phyloP scores from a whole-genome alignment of 2,888 invertebrate species.

The Harpagoxenus sublaevis region DNA sequence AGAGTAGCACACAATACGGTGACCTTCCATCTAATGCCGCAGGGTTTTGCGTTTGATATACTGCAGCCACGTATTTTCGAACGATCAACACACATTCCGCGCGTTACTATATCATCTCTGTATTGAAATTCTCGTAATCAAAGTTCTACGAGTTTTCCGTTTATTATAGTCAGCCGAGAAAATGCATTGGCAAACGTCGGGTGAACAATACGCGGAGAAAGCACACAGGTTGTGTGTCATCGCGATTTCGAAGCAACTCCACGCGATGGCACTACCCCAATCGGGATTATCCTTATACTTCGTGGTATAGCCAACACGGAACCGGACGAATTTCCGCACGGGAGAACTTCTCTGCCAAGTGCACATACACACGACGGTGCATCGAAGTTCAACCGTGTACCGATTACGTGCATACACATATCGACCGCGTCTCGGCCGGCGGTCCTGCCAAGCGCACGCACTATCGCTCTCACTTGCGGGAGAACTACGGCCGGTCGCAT shows the following conservation, averaged over 20 bases:
- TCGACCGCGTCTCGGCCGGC: constrained; percentile 4
- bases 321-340: constrained; percentile 49
- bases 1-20: constrained; percentile 56
- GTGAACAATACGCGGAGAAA: constrained; percentile 7
- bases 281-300: not conserved
- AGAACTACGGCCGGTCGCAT: not conserved
- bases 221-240: not conserved
- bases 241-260: not conserved
- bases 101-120: not conserved
- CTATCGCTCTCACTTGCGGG: not conserved
- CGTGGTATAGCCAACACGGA: not conserved
- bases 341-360: constrained; percentile 68
- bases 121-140: not conserved
- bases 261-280: not conserved
- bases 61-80: not conserved
- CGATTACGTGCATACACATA: not conserved
- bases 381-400: constrained; percentile 34
- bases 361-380: constrained; percentile 34
- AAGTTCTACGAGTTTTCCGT: not conserved
- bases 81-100: not conserved
- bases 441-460: constrained; percentile 43
- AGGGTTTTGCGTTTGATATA: not conserved
- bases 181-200: not conserved
- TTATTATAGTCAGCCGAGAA: not conserved
- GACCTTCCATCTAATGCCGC: constrained; percentile 19